phyloP scores from a whole-genome alignment of 92 coral and sea anemone genomes.

The Epizoanthus stellaris region DNA sequence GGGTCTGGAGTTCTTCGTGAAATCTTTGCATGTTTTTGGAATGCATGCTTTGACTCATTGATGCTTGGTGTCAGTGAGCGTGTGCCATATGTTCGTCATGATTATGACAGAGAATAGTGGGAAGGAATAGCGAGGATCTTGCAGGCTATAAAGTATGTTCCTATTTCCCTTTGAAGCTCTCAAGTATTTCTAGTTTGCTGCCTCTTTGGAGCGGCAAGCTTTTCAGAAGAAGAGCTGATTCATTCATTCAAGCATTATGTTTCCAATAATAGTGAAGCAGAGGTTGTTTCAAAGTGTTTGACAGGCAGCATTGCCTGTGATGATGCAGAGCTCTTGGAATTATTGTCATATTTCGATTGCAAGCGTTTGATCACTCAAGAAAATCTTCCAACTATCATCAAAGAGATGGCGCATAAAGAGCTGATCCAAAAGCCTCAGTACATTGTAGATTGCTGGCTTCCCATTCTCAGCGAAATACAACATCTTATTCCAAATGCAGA shows the following conservation, averaged over 20 bases:
- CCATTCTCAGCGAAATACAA: conserved; percentile 17
- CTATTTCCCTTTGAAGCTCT: conserved; percentile 46
- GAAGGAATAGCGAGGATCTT: conserved; percentile 64
- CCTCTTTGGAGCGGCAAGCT: conserved; percentile 50
- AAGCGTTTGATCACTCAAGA: conserved; percentile 22
- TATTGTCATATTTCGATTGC: conserved; percentile 54
- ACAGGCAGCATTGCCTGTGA: conserved; percentile 43
- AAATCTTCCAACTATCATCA: conserved; percentile 9
- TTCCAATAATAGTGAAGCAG: conserved; percentile 23
- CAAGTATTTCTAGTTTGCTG: conserved; percentile 31
- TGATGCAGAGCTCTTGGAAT: conserved; percentile 50
- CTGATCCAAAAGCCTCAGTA: conserved; percentile 43
- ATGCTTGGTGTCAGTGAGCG: conserved; percentile 57
- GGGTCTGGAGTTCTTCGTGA: conserved; percentile 66
- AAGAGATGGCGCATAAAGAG: conserved; percentile 44
- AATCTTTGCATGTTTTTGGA: conserved; percentile 60
- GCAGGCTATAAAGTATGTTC: conserved; percentile 42
- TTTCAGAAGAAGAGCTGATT: background rate
- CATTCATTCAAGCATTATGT: conserved; percentile 52
- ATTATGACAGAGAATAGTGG: conserved; percentile 58
- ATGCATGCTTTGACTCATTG: conserved; percentile 55
- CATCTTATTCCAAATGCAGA: conserved; percentile 15
- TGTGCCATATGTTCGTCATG: conserved; percentile 64
- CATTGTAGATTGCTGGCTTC: conserved; percentile 47
- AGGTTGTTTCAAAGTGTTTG: conserved; percentile 40